Evolutionary conservation across 2,888 invertebrate genomes (phyloP).

Genomic region (Sylvicola cinctus): DNA sequence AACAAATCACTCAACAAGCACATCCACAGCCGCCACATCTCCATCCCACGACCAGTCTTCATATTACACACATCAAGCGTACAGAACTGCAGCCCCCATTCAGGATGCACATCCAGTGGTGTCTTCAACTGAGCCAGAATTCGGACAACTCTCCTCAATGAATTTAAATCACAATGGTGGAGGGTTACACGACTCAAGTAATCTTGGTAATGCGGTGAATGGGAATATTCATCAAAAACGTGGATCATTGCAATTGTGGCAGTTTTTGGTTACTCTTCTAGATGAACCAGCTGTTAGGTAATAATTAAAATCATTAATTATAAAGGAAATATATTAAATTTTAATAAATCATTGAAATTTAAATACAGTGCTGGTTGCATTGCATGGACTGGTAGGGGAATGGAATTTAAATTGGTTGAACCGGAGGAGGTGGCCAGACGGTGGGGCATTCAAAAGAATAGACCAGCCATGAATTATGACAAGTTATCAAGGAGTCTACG

Average conservation of each 20-base stretch:
- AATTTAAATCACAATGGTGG: no score
- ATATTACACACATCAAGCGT: no score
- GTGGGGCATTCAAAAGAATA: slow-evolving; percentile 92
- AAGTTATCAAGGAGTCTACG: slow-evolving; percentile 80
- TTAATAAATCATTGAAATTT: background rate
- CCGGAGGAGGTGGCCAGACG: slow-evolving; percentile 90
- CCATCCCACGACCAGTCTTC: no score
- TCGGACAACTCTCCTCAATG: no score
- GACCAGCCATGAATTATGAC: slow-evolving; percentile 96
- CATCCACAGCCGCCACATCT: no score
- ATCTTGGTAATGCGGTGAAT: no score
- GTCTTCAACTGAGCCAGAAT: no score
- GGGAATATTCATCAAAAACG: slow-evolving; percentile 47
- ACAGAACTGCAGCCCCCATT: no score
- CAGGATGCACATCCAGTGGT: no score
- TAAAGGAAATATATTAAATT: background rate
- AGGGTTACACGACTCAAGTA: no score
- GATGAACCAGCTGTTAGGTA: slow-evolving; percentile 38
- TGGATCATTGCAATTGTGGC: slow-evolving; percentile 83
- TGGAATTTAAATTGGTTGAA: slow-evolving; percentile 77
- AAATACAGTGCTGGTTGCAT: slow-evolving; percentile 1
- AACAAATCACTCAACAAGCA: no score
- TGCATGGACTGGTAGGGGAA: slow-evolving; percentile 2
- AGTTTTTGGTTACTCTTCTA: slow-evolving; percentile 70
- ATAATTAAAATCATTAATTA: slow-evolving; percentile 4